These are phyloP conservation scores for Amphiprion clarkii DNA, from an alignment of 2,797 vertebrate species.

Conservation along the genomic window DNA sequence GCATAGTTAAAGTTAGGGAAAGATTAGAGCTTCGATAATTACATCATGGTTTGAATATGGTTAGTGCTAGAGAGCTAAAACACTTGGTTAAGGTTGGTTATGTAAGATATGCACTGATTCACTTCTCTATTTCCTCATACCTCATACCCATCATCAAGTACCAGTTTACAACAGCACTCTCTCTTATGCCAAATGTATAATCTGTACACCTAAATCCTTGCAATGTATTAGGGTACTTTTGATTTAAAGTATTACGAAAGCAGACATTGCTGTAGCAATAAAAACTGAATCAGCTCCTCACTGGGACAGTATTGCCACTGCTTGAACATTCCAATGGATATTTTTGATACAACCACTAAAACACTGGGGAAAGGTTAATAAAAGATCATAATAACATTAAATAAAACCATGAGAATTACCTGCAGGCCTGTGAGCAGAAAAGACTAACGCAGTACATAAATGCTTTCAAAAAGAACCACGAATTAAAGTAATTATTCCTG, in stretches of 20 bases:
- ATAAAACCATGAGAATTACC: neutral
- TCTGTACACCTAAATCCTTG: neutral
- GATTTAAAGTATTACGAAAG: neutral
- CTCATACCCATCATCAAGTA: neutral
- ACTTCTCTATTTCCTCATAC: too few species aligned
- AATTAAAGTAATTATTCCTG: neutral
- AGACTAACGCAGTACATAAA: neutral
- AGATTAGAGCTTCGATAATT: too few species aligned
- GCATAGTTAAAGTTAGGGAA: too few species aligned
- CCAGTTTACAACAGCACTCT: neutral
- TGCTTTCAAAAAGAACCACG: conserved; percentile 1
- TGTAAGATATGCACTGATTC: too few species aligned
- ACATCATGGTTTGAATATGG: neutral
- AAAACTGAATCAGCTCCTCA: neutral
- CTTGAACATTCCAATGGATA: neutral
- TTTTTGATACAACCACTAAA: neutral
- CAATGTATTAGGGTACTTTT: neutral
- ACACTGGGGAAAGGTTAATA: neutral
- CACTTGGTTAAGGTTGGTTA: neutral
- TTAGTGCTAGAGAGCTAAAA: neutral
- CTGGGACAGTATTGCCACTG: neutral
- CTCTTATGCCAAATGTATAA: neutral
- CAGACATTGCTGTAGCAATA: neutral
- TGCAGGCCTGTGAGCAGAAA: neutral
- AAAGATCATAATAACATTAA: too few species aligned